These are phyloP conservation scores for Polymixis flavicincta DNA, from an alignment of 2,888 invertebrate species.

Conservation along the genomic window DNA sequence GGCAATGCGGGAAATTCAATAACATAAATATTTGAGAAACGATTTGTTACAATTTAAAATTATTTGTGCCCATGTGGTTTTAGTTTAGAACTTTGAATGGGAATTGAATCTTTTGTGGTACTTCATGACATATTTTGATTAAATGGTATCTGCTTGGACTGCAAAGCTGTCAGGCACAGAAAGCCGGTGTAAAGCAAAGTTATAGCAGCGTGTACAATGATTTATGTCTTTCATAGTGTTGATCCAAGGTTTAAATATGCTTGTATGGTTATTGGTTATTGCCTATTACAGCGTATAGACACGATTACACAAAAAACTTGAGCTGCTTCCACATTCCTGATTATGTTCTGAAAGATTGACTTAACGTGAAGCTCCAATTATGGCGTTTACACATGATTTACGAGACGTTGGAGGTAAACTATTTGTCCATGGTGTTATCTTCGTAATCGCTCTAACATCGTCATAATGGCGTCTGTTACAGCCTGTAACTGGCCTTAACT, in stretches of 20 bases:
- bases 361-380: conserved; percentile 63
- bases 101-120: neutral
- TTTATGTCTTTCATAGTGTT: conserved; percentile 18
- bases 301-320: conserved; percentile 53
- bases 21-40: conserved; percentile 69
- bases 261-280: conserved; percentile 46
- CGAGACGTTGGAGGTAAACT: conserved; percentile 48
- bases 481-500: conserved; percentile 57
- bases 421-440: conserved; percentile 62
- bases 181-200: neutral
- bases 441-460: conserved; percentile 65
- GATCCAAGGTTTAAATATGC: conserved; percentile 21
- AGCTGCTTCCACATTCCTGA: conserved; percentile 59
- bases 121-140: neutral
- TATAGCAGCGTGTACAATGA: conserved; percentile 27
- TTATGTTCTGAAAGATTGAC: conserved; percentile 43
- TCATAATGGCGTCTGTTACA: conserved; percentile 64
- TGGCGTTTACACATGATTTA: conserved; percentile 64
- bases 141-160: neutral
- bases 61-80: conserved; percentile 44
- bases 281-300: conserved; percentile 39
- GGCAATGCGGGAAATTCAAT: conserved; percentile 72
- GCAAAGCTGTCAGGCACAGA: neutral
- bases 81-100: neutral
- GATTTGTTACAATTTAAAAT: conserved; percentile 67